Evolutionary conservation across 64 coral and sea anemone species (phyloP).

Genomic region (Trachythela sp.): DNA sequence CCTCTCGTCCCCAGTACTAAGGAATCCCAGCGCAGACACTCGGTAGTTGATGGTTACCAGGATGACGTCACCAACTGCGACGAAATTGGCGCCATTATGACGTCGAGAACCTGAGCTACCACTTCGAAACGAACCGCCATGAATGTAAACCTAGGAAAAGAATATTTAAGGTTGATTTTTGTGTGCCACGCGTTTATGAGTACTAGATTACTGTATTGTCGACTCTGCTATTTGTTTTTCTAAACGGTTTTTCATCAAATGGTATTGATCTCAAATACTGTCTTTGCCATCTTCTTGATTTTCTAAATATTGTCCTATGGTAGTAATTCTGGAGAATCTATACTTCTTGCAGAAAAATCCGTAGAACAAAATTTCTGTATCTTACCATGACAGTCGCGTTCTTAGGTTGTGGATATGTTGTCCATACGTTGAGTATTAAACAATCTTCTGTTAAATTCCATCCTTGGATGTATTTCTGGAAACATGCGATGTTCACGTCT

Average conservation of each 20-base stretch:
- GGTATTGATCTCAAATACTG: neutral
- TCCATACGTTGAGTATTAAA: neutral
- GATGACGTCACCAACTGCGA: conserved; percentile 40
- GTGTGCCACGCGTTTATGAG: too few relatives aligned
- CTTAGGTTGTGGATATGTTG: neutral
- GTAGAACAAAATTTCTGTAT: too few relatives aligned
- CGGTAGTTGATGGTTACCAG: conserved; percentile 32
- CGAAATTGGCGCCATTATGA: neutral
- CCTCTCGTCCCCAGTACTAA: conserved; percentile 26
- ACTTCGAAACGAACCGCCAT: conserved; percentile 21
- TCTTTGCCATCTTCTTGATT: too few relatives aligned
- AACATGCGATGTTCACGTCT: neutral
- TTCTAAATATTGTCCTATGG: too few relatives aligned
- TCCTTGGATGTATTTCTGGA: neutral
- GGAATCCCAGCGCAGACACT: conserved; percentile 28
- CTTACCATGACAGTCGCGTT: neutral
- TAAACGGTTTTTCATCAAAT: neutral
- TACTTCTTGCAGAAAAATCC: neutral
- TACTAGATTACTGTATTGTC: too few relatives aligned
- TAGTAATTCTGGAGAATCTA: too few relatives aligned
- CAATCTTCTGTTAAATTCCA: neutral
- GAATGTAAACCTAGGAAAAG: conserved; percentile 43
- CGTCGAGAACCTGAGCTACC: neutral
- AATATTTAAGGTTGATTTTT: too few relatives aligned
- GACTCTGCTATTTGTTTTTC: too few relatives aligned